Conservation (phyloP, 2,888 invertebrate species). For the Dynastes grantii region DNA sequence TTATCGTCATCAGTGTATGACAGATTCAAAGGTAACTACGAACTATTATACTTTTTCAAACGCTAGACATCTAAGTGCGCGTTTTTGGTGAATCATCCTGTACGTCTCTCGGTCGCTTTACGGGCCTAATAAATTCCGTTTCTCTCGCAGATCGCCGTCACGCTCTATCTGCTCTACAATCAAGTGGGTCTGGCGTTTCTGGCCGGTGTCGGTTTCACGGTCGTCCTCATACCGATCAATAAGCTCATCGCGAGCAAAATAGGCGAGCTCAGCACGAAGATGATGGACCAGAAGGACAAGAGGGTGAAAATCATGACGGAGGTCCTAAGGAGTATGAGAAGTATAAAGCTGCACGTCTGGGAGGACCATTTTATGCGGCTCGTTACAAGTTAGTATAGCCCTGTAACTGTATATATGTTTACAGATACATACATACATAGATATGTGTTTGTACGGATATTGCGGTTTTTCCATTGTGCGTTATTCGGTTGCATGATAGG, state of each 20-base stretch:
- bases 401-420: neutral
- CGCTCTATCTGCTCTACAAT: constrained; percentile 86
- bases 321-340: constrained; percentile 88
- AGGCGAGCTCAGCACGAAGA: constrained; percentile 84
- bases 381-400: constrained; percentile 75
- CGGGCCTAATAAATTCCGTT: constrained; percentile 26
- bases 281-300: constrained; percentile 94
- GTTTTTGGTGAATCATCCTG: neutral
- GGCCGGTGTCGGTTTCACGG: constrained; percentile 89
- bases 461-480: too few relatives aligned
- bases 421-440: constrained; percentile 14
- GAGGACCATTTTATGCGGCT: constrained; percentile 87
- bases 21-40: too few relatives aligned
- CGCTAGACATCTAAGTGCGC: too few relatives aligned
- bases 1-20: too few relatives aligned
- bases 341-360: constrained; percentile 95
- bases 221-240: constrained; percentile 94
- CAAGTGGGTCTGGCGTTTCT: constrained; percentile 94
- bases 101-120: constrained; percentile 5
- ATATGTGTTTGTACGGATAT: neutral
- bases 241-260: constrained; percentile 92
- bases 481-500: constrained; percentile 26
- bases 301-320: constrained; percentile 92
- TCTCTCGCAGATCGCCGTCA: constrained; percentile 80
- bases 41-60: too few relatives aligned